phyloP scores from a whole-genome alignment of 2,888 invertebrate species.

The Callosobruchus maculatus region DNA sequence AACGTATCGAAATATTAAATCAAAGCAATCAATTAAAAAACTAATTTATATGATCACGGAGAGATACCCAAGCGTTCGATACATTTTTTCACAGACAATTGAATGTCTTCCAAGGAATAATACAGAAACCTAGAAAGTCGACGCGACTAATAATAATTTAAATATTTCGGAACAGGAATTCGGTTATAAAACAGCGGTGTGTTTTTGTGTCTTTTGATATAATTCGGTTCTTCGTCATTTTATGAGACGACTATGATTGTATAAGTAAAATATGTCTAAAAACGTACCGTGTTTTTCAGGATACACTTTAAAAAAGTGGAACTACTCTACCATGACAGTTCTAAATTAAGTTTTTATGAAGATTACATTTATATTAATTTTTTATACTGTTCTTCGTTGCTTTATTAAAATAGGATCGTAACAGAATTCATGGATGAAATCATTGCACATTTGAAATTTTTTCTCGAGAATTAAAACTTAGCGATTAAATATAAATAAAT shows the following conservation, averaged over 20 bases:
- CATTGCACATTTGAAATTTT: conserved; percentile 5
- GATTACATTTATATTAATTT: conserved; percentile 6
- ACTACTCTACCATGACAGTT: conserved; percentile 16
- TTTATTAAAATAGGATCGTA: conserved; percentile 2
- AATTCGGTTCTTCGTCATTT: background rate
- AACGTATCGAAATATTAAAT: background rate
- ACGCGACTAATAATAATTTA: background rate
- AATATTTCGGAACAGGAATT: background rate
- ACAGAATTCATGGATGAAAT: conserved; percentile 2
- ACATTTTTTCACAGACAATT: background rate
- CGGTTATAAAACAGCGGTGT: background rate
- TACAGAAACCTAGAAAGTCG: background rate
- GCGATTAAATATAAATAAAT: background rate
- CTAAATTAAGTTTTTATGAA: conserved; percentile 15
- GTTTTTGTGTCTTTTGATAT: background rate
- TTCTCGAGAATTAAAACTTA: background rate
- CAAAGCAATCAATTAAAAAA: background rate
- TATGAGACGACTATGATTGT: background rate
- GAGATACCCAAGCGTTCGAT: background rate
- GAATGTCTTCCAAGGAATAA: background rate
- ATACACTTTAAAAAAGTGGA: conserved; percentile 13
- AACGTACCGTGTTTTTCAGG: conserved; percentile 4
- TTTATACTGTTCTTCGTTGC: conserved; percentile 2
- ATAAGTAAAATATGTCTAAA: conserved; percentile 3
- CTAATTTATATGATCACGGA: background rate